phyloP scores from a whole-genome alignment of 2,113 vertebrate genomes.

The Collichthys lucidus region DNA sequence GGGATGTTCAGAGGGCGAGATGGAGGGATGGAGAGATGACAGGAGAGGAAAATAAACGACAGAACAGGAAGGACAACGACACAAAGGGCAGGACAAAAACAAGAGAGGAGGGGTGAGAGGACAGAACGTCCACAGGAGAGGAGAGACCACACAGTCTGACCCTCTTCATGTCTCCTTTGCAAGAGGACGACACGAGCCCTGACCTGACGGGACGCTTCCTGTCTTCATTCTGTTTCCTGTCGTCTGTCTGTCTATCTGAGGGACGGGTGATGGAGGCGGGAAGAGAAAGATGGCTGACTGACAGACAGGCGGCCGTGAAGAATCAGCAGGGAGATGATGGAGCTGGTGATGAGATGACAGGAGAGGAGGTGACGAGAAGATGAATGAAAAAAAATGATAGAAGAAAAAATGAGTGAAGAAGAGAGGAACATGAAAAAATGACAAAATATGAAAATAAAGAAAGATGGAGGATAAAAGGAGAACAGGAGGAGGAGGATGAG shows the following conservation, averaged over 20 bases:
- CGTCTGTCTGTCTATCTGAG: conserved; percentile 15
- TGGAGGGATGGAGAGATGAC: conserved; percentile 15
- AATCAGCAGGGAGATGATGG: conserved; percentile 43
- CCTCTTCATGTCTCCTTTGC: conserved; percentile 71
- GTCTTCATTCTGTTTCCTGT: neutral
- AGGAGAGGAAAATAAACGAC: neutral
- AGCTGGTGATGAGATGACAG: conserved; percentile 9
- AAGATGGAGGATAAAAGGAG: neutral
- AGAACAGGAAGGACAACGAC: neutral
- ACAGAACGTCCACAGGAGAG: conserved; percentile 38
- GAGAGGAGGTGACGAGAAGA: neutral
- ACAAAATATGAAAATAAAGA: neutral
- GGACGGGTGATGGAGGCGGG: conserved; percentile 34
- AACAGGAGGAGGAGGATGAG: neutral
- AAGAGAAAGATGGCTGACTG: conserved; percentile 32
- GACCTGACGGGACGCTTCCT: conserved; percentile 25
- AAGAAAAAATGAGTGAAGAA: neutral
- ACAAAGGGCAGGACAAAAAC: neutral
- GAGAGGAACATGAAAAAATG: neutral
- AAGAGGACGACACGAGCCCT: conserved; percentile 58
- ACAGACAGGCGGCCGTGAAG: conserved; percentile 29
- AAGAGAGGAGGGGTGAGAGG: neutral
- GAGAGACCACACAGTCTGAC: conserved; percentile 71
- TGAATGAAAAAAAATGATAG: neutral
- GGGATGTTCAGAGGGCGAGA: neutral